phyloP scores from a whole-genome alignment of 2,797 vertebrate genomes.

The Potorous gilbertii region DNA sequence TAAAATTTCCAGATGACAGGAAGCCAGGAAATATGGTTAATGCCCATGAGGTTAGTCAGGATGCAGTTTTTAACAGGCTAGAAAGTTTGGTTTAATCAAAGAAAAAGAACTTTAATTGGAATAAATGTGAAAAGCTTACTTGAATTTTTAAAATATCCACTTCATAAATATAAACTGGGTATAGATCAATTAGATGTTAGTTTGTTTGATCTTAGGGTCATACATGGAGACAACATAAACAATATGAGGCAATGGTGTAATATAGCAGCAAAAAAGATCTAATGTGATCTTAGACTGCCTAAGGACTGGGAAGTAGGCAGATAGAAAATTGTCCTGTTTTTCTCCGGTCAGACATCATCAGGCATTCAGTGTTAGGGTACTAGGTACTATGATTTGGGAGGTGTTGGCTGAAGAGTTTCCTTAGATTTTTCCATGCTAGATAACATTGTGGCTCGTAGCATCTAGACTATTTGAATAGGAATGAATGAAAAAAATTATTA shows the following conservation, averaged over 20 bases:
- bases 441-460: neutral
- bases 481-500: neutral
- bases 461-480: neutral
- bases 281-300: neutral
- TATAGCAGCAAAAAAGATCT: neutral
- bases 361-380: neutral
- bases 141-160: neutral
- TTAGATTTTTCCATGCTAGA: neutral
- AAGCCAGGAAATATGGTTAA: neutral
- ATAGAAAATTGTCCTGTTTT: neutral
- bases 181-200: neutral
- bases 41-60: neutral
- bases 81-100: neutral
- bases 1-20: neutral
- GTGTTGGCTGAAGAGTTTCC: neutral
- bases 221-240: neutral
- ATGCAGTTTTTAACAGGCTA: neutral
- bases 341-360: neutral
- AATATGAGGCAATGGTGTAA: neutral
- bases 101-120: neutral
- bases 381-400: neutral
- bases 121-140: no score
- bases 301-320: neutral
- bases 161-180: neutral
- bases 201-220: neutral